A percentile compares a stretch with the other conserved stretches of the same genome.
Evolutionary conservation across 1,140 invertebrate species (phyloP).

Genomic region (Drosophila biarmipes): DNA sequence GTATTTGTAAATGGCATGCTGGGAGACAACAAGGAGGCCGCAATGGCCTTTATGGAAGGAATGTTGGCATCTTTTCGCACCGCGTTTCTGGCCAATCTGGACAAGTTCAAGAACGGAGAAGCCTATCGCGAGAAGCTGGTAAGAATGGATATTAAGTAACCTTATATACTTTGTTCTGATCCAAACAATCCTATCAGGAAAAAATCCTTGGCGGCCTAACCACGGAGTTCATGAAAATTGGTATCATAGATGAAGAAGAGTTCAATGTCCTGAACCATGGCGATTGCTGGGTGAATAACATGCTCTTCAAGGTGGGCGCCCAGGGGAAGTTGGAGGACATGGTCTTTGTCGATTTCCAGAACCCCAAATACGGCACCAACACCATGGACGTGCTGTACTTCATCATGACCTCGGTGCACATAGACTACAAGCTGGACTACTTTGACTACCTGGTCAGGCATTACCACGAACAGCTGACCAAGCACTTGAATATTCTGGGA

Average conservation of each 20-base stretch:
- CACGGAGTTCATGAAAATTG: slow-evolving; percentile 8
- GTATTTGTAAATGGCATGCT: slow-evolving; percentile 33
- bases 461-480: slow-evolving; percentile 67
- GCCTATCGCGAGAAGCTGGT: slow-evolving; percentile 55
- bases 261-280: slow-evolving; percentile 88
- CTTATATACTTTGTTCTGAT: no score
- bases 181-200: slow-evolving; percentile 1
- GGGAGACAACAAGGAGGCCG: neutral
- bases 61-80: slow-evolving; percentile 42
- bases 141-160: neutral
- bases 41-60: slow-evolving; percentile 31
- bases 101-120: slow-evolving; percentile 43
- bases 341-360: slow-evolving; percentile 75
- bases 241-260: slow-evolving; percentile 74
- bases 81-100: slow-evolving; percentile 52
- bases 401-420: slow-evolving; percentile 64
- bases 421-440: slow-evolving; percentile 61
- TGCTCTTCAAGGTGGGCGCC: slow-evolving; percentile 85
- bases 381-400: slow-evolving; percentile 64
- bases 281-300: slow-evolving; percentile 89
- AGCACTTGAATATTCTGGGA: slow-evolving; percentile 58
- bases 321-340: slow-evolving; percentile 75
- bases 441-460: slow-evolving; percentile 71
- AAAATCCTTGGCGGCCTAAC: neutral
- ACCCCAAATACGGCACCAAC: slow-evolving; percentile 61